These are phyloP conservation scores for Melanotaenia maccullochi DNA, from an alignment of 2,797 vertebrate species.

Conservation along the genomic window DNA sequence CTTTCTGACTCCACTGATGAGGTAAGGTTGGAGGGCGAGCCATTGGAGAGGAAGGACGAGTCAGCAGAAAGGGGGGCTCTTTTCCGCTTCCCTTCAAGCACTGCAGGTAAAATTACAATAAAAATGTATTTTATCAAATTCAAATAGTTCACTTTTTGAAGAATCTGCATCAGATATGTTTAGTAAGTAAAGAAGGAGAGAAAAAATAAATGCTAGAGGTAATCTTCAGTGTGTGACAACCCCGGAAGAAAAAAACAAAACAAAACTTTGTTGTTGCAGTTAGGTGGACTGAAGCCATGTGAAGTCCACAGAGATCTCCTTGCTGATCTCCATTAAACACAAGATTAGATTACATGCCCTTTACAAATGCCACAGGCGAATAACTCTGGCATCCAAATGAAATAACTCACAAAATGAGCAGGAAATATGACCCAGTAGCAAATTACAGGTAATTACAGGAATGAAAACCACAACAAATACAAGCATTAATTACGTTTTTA, in stretches of 20 bases:
- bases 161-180: background rate
- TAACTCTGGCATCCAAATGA: conserved; percentile 15
- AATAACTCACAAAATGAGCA: background rate
- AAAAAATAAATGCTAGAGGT: conserved; percentile 27
- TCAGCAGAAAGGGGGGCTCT: conserved; percentile 83
- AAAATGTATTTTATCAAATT: background rate
- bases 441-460: background rate
- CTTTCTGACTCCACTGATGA: conserved; percentile 86
- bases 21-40: conserved; percentile 76
- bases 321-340: conserved; percentile 60
- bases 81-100: conserved; percentile 89
- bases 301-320: conserved; percentile 55
- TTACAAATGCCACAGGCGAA: conserved; percentile 32
- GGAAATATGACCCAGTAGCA: background rate
- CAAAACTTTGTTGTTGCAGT: conserved; percentile 32
- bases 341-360: conserved; percentile 59
- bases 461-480: background rate
- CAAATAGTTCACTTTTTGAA: background rate
- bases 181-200: background rate
- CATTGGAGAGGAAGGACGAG: conserved; percentile 84
- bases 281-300: conserved; percentile 47
- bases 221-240: conserved; percentile 33
- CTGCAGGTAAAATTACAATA: conserved; percentile 68
- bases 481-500: background rate
- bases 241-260: conserved; percentile 9